Evolutionary conservation across 2,888 invertebrate genomes (phyloP).

Genomic region (Leptura quadrifasciata): DNA sequence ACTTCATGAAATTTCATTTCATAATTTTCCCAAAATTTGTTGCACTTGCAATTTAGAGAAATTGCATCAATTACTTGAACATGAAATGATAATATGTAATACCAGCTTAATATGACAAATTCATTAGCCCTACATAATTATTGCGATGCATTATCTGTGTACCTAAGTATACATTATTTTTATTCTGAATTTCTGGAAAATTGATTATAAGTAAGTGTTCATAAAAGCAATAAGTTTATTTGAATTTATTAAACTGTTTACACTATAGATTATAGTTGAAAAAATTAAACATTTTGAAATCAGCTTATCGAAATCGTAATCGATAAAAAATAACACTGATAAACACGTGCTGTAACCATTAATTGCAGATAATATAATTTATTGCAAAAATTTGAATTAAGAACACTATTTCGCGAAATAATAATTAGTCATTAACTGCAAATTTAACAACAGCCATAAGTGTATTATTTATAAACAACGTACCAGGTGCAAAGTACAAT

Average conservation of each 20-base stretch:
- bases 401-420: conserved; percentile 41
- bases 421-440: conserved; percentile 41
- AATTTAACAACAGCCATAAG: neutral
- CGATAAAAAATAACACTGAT: conserved; percentile 49
- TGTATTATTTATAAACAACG: conserved; percentile 13
- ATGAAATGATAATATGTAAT: too few species aligned
- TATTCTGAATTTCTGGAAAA: neutral
- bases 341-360: conserved; percentile 50
- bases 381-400: conserved; percentile 46
- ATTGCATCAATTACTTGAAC: too few species aligned
- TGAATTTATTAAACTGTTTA: conserved; percentile 32
- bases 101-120: too few species aligned
- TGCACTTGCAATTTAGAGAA: too few species aligned
- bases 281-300: conserved; percentile 36
- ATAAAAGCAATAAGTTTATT: neutral
- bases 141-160: neutral
- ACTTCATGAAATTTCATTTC: too few species aligned
- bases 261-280: conserved; percentile 30
- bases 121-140: too few species aligned
- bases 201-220: conserved; percentile 1
- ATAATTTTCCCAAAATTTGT: too few species aligned
- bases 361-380: conserved; percentile 51
- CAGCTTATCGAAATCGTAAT: conserved; percentile 33
- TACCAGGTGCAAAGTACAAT: neutral
- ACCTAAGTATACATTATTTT: neutral